These are phyloP conservation scores for Anolis carolinensis DNA, from an alignment of 2,113 vertebrate species.

Conservation along the genomic window DNA sequence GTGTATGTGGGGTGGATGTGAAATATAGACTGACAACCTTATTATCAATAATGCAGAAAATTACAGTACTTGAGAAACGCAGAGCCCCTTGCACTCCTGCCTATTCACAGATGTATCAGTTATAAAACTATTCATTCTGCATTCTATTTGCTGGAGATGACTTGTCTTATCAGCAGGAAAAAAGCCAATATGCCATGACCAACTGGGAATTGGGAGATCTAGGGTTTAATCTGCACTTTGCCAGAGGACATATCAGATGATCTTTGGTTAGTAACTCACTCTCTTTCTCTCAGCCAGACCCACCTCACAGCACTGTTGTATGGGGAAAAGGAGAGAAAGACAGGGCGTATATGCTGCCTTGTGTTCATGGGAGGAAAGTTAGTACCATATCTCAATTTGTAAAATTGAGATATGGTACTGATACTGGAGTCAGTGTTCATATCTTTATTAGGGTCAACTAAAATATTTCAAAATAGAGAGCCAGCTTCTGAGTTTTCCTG, in stretches of 20 bases:
- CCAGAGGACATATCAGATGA: too few species aligned
- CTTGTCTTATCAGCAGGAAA: not conserved
- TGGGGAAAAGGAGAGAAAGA: too few species aligned
- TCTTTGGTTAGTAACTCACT: too few species aligned
- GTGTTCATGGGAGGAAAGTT: too few species aligned
- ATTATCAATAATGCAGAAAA: accelerated
- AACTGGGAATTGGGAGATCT: too few species aligned
- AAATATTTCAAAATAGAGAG: not conserved
- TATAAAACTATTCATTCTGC: constrained; percentile 37
- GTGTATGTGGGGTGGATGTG: not conserved
- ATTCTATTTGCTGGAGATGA: constrained; percentile 25
- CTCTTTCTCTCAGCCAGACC: too few species aligned
- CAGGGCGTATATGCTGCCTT: too few species aligned
- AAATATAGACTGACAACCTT: not conserved
- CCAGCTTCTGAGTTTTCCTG: not conserved
- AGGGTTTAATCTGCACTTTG: too few species aligned
- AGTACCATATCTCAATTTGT: too few species aligned
- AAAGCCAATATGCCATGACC: too few species aligned
- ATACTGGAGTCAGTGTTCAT: not conserved
- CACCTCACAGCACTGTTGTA: too few species aligned
- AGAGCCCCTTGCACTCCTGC: not conserved
- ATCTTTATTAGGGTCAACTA: not conserved
- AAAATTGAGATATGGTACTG: too few species aligned
- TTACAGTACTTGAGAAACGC: not conserved
- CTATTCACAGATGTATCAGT: not conserved